A percentile compares a stretch with the other conserved stretches of the same genome.
These are phyloP conservation scores for Hypomesus transpacificus DNA, from an alignment of 2,113 vertebrate genomes.

Conservation along the genomic window DNA sequence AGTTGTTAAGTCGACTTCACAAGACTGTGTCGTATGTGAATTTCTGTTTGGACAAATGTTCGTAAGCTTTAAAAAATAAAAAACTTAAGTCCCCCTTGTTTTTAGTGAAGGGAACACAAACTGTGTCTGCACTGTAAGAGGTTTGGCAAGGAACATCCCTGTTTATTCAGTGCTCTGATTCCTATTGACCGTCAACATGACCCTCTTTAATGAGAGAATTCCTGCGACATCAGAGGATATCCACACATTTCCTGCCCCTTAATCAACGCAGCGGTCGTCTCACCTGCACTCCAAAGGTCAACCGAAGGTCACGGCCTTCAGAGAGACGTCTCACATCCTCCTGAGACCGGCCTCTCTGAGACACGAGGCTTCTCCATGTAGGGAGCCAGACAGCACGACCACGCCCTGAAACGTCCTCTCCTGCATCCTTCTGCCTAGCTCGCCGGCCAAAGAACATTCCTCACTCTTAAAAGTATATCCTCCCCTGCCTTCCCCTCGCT, in stretches of 20 bases:
- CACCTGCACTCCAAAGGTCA: conserved; percentile 55
- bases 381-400: conserved; percentile 7
- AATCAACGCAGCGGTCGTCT: conserved; percentile 54
- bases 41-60: too few relatives aligned
- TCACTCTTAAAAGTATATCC: background rate
- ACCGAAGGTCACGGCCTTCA: conserved; percentile 24
- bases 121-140: background rate
- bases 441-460: background rate
- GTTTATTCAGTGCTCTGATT: conserved; percentile 64
- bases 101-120: too few relatives aligned
- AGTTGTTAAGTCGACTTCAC: too few relatives aligned
- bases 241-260: conserved; percentile 64
- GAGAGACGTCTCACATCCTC: conserved; percentile 45
- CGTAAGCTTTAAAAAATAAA: too few relatives aligned
- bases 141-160: conserved; percentile 30
- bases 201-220: conserved; percentile 68
- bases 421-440: conserved; percentile 26
- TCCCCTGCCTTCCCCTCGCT: conserved; percentile 22
- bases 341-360: conserved; percentile 4
- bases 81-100: too few relatives aligned
- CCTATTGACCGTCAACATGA: conserved; percentile 54
- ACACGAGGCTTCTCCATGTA: background rate
- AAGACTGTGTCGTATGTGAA: too few relatives aligned
- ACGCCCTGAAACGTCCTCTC: conserved; percentile 5
- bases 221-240: conserved; percentile 69